Evolutionary conservation across 2,113 vertebrate species (phyloP).

Genomic region (Lanius collurio): DNA sequence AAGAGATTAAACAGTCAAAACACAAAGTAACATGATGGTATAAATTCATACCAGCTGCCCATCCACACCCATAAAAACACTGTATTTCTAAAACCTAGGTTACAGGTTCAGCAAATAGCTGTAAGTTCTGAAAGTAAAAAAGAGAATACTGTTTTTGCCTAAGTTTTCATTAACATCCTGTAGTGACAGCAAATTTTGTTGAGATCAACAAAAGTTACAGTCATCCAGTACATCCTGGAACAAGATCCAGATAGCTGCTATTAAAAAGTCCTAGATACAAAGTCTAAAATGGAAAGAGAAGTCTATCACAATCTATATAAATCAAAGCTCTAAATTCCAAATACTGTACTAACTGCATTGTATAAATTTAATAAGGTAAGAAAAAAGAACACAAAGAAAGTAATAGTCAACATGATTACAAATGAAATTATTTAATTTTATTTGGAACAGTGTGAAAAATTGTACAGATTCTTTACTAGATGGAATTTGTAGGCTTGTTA

Average conservation of each 20-base stretch:
- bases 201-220: not conserved
- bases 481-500: not conserved
- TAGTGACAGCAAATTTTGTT: not conserved
- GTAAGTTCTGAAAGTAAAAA: not conserved
- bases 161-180: not conserved
- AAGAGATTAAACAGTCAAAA: not conserved
- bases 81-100: not conserved
- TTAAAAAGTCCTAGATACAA: not conserved
- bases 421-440: not conserved
- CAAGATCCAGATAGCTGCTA: not conserved
- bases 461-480: not conserved
- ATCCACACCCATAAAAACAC: not conserved
- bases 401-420: not conserved
- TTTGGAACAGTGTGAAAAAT: not conserved
- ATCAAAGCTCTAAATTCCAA: slow-evolving; percentile 15
- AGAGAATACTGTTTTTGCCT: not conserved
- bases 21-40: not conserved
- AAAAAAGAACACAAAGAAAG: not conserved
- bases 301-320: not conserved
- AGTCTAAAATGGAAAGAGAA: not conserved
- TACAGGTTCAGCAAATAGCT: not conserved
- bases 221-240: not conserved
- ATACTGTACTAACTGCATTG: slow-evolving; percentile 1
- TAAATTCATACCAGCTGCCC: not conserved
- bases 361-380: slow-evolving; percentile 22